phyloP scores from a whole-genome alignment of 2,113 vertebrate species.

The Catharus bicknelli region DNA sequence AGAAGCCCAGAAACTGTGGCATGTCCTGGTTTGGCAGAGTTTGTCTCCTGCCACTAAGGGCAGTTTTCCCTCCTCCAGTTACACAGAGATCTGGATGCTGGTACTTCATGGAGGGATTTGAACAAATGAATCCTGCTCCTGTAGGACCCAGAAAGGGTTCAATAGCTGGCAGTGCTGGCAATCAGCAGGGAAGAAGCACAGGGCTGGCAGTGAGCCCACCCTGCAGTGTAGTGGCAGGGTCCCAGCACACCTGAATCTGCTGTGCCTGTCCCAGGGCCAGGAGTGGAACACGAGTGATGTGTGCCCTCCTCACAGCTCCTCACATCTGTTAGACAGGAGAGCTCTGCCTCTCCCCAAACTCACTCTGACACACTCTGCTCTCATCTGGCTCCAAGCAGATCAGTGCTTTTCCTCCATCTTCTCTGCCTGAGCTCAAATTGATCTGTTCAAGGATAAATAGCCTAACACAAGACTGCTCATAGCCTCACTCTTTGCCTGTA shows the following conservation, averaged over 20 bases:
- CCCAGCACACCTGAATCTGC: background rate
- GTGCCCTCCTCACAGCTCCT: background rate
- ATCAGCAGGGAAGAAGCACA: background rate
- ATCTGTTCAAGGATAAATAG: background rate
- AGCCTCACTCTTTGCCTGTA: background rate
- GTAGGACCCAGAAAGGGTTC: background rate
- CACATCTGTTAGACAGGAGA: background rate
- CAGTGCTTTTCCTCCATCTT: background rate
- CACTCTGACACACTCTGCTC: background rate
- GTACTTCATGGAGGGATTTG: rapidly evolving
- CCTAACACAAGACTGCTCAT: background rate
- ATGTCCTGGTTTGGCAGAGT: background rate
- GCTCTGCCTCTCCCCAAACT: background rate
- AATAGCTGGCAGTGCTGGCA: background rate
- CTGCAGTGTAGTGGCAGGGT: background rate
- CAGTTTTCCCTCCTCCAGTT: background rate
- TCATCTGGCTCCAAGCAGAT: background rate
- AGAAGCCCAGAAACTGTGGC: background rate
- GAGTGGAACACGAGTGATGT: rapidly evolving
- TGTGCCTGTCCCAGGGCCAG: background rate
- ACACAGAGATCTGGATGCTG: background rate
- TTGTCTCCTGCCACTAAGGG: background rate
- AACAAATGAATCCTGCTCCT: background rate
- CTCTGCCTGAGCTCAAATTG: background rate
- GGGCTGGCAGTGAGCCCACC: background rate